Evolutionary conservation across 2,797 vertebrate genomes (phyloP).

Genomic region (Enteromius paludinosus): DNA sequence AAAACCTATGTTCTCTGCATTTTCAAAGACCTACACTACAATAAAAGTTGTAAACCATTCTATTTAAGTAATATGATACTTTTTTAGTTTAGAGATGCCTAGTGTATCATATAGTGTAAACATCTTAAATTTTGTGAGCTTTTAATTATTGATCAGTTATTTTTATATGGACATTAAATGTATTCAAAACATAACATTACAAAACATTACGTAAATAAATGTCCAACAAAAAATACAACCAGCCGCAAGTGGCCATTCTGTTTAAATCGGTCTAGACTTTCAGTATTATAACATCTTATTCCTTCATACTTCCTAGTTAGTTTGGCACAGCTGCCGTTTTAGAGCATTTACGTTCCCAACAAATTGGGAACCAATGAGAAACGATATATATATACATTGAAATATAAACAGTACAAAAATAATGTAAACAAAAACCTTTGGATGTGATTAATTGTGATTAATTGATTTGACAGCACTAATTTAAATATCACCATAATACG

Average conservation of each 20-base stretch:
- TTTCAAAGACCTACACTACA: neutral
- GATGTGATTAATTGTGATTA: neutral
- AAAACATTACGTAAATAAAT: neutral
- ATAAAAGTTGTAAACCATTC: neutral
- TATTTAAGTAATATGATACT: neutral
- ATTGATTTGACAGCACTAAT: neutral
- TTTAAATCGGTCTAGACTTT: neutral
- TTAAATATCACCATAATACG: neutral
- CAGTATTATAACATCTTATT: neutral
- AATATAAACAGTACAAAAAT: neutral
- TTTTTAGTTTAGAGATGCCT: neutral
- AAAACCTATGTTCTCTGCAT: neutral
- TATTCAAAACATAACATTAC: neutral
- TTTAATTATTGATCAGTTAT: neutral
- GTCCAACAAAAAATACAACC: neutral
- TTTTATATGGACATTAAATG: neutral
- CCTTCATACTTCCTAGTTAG: too few species aligned
- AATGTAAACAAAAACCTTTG: neutral
- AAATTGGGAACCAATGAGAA: too few species aligned
- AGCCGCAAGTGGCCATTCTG: neutral
- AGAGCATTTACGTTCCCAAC: too few species aligned
- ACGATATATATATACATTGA: neutral
- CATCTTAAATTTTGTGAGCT: neutral
- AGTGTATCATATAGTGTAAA: neutral
- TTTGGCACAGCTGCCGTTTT: too few species aligned